Conservation (phyloP, 2,113 vertebrate species). For the Platysternon megacephalum region DNA sequence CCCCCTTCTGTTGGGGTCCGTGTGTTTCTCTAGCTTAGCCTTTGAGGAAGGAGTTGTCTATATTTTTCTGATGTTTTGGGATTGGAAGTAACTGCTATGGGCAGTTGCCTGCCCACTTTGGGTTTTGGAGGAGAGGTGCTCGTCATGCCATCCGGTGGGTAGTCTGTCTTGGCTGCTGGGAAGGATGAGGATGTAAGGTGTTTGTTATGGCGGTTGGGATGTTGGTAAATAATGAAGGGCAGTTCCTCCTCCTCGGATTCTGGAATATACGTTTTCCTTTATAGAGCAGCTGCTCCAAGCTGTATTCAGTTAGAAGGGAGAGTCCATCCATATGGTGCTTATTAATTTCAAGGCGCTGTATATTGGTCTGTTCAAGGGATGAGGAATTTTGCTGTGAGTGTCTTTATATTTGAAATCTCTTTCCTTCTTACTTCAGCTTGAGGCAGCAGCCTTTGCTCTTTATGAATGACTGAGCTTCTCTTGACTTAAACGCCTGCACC, state of each 20-base stretch:
- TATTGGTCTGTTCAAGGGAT: accelerated
- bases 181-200: neutral
- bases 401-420: neutral
- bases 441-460: conserved; percentile 28
- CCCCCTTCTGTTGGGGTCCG: neutral
- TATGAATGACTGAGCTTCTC: neutral
- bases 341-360: neutral
- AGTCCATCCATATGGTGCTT: neutral
- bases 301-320: neutral
- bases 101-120: neutral
- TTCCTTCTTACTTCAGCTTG: conserved; percentile 56
- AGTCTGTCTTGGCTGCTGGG: neutral
- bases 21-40: neutral
- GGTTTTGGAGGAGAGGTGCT: neutral
- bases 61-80: neutral
- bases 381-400: neutral
- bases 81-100: neutral
- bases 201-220: neutral
- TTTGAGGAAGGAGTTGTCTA: neutral
- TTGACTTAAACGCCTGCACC: neutral
- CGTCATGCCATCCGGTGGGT: neutral
- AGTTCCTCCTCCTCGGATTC: neutral
- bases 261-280: neutral
- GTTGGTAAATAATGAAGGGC: neutral
- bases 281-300: neutral